Conservation (phyloP, 2,113 vertebrate genomes). For the Indri indri region DNA sequence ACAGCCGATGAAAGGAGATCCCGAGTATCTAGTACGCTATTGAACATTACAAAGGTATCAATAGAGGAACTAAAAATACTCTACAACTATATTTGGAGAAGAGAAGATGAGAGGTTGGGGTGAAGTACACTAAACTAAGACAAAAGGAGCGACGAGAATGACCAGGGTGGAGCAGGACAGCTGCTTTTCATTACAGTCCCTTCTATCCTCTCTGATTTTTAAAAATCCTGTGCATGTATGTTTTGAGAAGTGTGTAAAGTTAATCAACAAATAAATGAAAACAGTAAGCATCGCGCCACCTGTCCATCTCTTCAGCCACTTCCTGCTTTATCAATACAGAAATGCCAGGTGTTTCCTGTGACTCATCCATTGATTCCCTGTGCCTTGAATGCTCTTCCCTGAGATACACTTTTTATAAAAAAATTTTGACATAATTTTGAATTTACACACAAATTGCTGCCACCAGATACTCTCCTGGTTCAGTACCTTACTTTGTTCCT, state of each 20-base stretch:
- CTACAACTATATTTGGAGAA: neutral
- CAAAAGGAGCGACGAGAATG: neutral
- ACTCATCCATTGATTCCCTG: neutral
- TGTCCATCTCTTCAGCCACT: neutral
- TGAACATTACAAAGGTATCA: neutral
- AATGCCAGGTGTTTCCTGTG: neutral
- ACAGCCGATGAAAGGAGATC: neutral
- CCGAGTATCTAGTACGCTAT: neutral
- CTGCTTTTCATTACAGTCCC: neutral
- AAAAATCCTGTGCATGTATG: neutral
- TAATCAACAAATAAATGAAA: conserved; percentile 28
- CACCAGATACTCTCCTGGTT: neutral
- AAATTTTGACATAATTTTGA: conserved; percentile 8
- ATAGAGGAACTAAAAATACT: neutral
- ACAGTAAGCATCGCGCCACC: neutral
- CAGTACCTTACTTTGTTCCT: neutral
- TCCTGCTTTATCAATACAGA: neutral
- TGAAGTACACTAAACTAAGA: neutral
- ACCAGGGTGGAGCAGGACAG: neutral
- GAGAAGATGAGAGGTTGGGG: neutral
- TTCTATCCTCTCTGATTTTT: neutral
- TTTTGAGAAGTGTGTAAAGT: conserved; percentile 38
- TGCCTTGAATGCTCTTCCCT: neutral
- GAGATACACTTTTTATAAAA: neutral
- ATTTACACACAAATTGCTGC: conserved; percentile 40